Conservation (phyloP, 1,140 invertebrate genomes). For the Cyphomyrmex costatus region DNA sequence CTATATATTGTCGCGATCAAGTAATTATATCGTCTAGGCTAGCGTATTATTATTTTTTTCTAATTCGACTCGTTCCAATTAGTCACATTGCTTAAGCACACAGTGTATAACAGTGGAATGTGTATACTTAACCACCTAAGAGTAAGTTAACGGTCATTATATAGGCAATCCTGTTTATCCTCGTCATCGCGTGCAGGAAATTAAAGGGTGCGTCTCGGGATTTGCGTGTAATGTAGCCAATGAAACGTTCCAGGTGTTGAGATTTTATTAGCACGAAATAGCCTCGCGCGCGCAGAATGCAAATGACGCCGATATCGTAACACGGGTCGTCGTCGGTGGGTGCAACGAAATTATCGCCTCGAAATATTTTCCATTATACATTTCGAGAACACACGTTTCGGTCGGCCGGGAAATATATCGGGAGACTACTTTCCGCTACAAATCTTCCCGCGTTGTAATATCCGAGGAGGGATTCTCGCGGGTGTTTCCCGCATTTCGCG, state of each 20-base stretch:
- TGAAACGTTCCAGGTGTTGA: slow-evolving; percentile 69
- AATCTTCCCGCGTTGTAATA: slow-evolving; percentile 31
- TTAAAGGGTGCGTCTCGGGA: slow-evolving; percentile 70
- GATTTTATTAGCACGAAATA: slow-evolving; percentile 69
- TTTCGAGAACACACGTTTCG: not conserved
- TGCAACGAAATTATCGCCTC: not conserved
- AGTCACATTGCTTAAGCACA: slow-evolving; percentile 38
- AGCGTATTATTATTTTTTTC: not conserved
- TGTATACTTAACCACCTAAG: slow-evolving; percentile 44
- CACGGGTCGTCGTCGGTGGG: too few relatives aligned
- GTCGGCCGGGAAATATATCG: not conserved
- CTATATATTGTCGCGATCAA: not conserved
- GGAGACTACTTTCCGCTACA: slow-evolving; percentile 6
- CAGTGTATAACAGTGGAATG: slow-evolving; percentile 12
- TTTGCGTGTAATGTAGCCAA: slow-evolving; percentile 67
- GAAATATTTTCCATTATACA: slow-evolving; percentile 1
- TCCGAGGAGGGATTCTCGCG: slow-evolving; percentile 29
- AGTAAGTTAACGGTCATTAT: slow-evolving; percentile 62
- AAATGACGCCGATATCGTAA: slow-evolving; percentile 40
- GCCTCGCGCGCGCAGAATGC: slow-evolving; percentile 43
- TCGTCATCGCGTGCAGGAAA: slow-evolving; percentile 77
- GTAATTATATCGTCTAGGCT: not conserved
- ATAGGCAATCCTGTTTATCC: slow-evolving; percentile 58
- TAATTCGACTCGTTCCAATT: slow-evolving; percentile 17
- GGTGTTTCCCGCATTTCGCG: slow-evolving; percentile 49